Conservation (phyloP, 2,797 vertebrate species). For the Enteromius treurensis region DNA sequence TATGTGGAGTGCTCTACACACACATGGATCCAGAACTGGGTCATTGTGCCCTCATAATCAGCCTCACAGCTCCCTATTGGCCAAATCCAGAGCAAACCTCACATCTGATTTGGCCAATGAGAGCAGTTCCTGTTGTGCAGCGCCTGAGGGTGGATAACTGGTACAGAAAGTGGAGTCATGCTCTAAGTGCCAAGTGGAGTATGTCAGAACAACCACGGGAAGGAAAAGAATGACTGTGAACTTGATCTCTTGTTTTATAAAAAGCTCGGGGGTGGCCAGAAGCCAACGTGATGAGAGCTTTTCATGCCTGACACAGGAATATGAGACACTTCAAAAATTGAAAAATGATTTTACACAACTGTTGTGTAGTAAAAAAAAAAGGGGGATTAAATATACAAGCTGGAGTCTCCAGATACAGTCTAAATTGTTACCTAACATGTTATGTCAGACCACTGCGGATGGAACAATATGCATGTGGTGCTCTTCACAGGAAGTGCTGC, state of each 20-base stretch:
- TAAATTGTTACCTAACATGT: slow-evolving; percentile 45
- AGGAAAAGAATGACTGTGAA: slow-evolving; percentile 10
- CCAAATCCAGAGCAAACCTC: not conserved
- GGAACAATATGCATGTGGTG: not conserved
- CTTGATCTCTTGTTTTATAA: slow-evolving; percentile 28
- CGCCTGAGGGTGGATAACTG: slow-evolving; percentile 9
- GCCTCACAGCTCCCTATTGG: slow-evolving; percentile 63
- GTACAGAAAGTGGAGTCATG: slow-evolving; percentile 17
- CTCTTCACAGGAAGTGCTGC: slow-evolving; percentile 15
- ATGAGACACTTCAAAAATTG: not conserved
- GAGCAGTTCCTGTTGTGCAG: slow-evolving; percentile 12
- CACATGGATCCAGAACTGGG: slow-evolving; percentile 58
- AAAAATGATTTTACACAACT: not conserved
- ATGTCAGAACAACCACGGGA: not conserved
- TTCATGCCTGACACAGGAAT: not conserved
- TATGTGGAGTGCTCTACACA: slow-evolving; percentile 36
- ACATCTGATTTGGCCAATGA: slow-evolving; percentile 57
- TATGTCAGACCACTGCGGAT: slow-evolving; percentile 15
- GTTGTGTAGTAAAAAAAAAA: not conserved
- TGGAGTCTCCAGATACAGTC: not conserved
- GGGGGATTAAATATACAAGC: not conserved
- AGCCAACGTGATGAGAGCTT: not conserved
- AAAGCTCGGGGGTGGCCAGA: not conserved
- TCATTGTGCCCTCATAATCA: slow-evolving; percentile 60
- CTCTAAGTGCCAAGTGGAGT: slow-evolving; percentile 26